phyloP scores from a whole-genome alignment of 2,113 vertebrate species.

The human (Homo sapiens) region GRCh38 chr14:78974501-78975000 shows the following conservation, averaged over 20 bases:
- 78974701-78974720: conserved; percentile 3
- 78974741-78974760: conserved; percentile 32
- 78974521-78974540: neutral
- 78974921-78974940: neutral
- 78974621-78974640: neutral
- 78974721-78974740: neutral
- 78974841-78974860: neutral
- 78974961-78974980: neutral
- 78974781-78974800: conserved; percentile 2
- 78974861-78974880: neutral
- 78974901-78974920: neutral
- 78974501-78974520: neutral
- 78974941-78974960: neutral
- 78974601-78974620: neutral
- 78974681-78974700: conserved; percentile 34
- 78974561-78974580: neutral
- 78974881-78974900: neutral
- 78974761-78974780: neutral
- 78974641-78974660: neutral
- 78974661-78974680: neutral
- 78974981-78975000: neutral
- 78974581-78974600: neutral
- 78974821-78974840: neutral
- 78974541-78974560: neutral
- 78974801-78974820: neutral